These are phyloP conservation scores for Ooceraea biroi DNA, from an alignment of 1,140 invertebrate genomes.

Conservation along the genomic window DNA sequence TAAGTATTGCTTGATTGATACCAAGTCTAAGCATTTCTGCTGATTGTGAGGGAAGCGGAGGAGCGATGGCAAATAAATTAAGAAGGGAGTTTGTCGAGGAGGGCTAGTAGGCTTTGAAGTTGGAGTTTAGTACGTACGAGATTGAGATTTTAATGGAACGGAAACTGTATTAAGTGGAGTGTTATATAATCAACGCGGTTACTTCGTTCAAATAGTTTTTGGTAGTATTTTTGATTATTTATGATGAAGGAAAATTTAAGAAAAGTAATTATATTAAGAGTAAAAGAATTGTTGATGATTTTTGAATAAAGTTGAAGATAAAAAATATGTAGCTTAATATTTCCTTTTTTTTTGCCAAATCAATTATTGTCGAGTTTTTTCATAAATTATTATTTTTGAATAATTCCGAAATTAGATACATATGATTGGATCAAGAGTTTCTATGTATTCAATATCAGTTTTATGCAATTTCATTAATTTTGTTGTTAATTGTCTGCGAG, in stretches of 20 bases:
- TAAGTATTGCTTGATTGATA: too few species aligned
- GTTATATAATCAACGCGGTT: too few species aligned
- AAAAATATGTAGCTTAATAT: too few species aligned
- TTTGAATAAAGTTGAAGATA: too few species aligned
- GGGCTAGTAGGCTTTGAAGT: neutral
- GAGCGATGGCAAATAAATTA: neutral
- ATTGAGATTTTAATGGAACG: neutral
- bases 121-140: neutral
- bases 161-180: too few species aligned
- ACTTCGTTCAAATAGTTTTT: too few species aligned
- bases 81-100: neutral
- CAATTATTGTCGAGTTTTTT: neutral
- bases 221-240: too few species aligned
- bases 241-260: too few species aligned
- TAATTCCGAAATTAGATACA: neutral
- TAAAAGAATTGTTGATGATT: too few species aligned
- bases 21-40: too few species aligned
- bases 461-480: conserved; percentile 10
- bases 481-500: conserved; percentile 23
- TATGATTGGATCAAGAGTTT: neutral
- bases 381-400: neutral
- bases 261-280: too few species aligned
- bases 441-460: conserved; percentile 27
- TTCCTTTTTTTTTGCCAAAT: neutral
- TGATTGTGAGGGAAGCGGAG: neutral